Percentiles rank a stretch among this genome's conserved stretches.
Evolutionary conservation across 2,797 vertebrate species (phyloP).

Genomic region (Cossypha niveicapilla): DNA sequence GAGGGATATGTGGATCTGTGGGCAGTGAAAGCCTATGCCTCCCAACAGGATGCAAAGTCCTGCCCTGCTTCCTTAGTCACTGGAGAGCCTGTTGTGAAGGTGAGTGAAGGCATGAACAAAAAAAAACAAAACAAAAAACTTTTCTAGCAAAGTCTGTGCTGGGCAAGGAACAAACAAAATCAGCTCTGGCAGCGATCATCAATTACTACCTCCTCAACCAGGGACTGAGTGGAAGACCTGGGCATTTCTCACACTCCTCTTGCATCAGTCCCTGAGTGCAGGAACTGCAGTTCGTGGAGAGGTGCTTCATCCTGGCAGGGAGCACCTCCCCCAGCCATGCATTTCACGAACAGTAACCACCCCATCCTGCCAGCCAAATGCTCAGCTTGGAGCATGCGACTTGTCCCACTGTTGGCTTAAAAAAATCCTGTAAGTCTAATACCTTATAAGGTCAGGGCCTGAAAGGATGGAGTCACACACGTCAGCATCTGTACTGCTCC

Average conservation of each 20-base stretch:
- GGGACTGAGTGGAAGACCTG: neutral
- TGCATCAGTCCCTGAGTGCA: neutral
- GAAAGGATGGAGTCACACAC: neutral
- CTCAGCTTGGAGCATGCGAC: neutral
- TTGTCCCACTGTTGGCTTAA: neutral
- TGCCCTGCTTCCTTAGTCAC: conserved; percentile 84
- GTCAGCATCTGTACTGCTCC: neutral
- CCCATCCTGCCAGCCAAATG: neutral
- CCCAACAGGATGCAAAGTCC: conserved; percentile 79
- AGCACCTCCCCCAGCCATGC: neutral
- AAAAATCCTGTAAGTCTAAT: neutral
- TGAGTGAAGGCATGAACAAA: neutral
- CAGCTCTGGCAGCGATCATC: neutral
- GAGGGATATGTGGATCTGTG: conserved; percentile 87
- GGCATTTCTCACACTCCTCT: neutral
- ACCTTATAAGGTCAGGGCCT: neutral
- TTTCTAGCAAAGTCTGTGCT: neutral
- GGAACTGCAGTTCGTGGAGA: neutral
- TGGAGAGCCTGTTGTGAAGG: conserved; percentile 83
- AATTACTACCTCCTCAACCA: neutral
- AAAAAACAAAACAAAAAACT: fast-evolving
- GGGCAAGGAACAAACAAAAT: neutral
- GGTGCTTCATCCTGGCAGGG: neutral
- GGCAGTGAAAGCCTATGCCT: conserved; percentile 82
- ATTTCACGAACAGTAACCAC: neutral